A percentile compares a stretch with the other conserved stretches of the same genome.
Evolutionary conservation across 2,888 invertebrate species (phyloP).

Genomic region (Cephus rjabovi): DNA sequence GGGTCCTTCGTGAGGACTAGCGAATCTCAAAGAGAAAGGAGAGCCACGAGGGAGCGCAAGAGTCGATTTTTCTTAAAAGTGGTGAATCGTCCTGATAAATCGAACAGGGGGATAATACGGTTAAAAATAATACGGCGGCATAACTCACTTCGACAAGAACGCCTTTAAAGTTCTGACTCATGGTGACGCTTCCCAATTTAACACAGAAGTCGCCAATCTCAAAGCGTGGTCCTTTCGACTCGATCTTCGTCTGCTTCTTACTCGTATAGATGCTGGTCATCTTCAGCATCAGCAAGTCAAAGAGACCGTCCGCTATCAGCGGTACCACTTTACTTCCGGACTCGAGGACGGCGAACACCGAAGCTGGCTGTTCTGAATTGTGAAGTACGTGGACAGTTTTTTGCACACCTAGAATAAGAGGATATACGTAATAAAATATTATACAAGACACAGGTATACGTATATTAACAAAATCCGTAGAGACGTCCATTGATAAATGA

Average conservation of each 20-base stretch:
- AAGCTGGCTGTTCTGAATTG: slow-evolving; percentile 95
- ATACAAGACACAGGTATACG: not conserved
- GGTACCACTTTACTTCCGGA: slow-evolving; percentile 88
- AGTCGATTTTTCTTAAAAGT: not conserved
- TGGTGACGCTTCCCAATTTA: slow-evolving; percentile 91
- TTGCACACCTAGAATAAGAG: slow-evolving; percentile 72
- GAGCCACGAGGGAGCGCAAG: not conserved
- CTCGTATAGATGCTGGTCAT: slow-evolving; percentile 88
- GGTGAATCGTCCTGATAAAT: not conserved
- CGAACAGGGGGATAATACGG: not conserved
- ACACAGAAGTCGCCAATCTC: slow-evolving; percentile 94
- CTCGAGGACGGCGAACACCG: slow-evolving; percentile 92
- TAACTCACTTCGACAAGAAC: slow-evolving; percentile 85
- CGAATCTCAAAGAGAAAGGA: not conserved
- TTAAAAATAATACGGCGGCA: not conserved
- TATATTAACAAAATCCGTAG: not conserved
- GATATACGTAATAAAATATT: not conserved
- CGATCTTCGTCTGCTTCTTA: slow-evolving; percentile 89
- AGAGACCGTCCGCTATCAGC: slow-evolving; percentile 89
- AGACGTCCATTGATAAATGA: not conserved
- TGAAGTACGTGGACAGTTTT: slow-evolving; percentile 93
- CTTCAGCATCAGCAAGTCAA: slow-evolving; percentile 91
- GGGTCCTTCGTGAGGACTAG: not conserved
- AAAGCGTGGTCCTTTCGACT: slow-evolving; percentile 89
- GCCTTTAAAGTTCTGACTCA: slow-evolving; percentile 94